These are phyloP conservation scores for Gambusia holbrooki DNA, from an alignment of 2,113 vertebrate species.

Conservation along the genomic window DNA sequence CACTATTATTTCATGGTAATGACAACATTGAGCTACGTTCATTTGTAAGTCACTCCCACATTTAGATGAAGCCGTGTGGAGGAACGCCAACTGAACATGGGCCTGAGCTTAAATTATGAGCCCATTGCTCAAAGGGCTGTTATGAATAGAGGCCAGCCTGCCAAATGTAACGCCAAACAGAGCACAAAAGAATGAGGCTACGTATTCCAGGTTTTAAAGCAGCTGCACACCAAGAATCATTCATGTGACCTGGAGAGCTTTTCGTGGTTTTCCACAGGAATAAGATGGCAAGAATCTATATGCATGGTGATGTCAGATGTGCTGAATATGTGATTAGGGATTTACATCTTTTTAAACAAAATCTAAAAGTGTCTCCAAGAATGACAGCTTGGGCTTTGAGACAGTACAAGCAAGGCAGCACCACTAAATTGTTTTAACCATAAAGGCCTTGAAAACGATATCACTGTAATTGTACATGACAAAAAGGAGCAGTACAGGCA, in stretches of 20 bases:
- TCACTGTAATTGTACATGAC: background rate
- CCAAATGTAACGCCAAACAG: conserved; percentile 36
- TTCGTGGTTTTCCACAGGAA: conserved; percentile 25
- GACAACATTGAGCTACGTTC: conserved; percentile 31
- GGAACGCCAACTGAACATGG: conserved; percentile 29
- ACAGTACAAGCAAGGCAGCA: background rate
- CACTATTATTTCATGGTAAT: conserved; percentile 25
- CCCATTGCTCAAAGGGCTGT: conserved; percentile 35
- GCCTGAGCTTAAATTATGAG: conserved; percentile 45
- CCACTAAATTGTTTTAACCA: background rate
- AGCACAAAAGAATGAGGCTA: conserved; percentile 27
- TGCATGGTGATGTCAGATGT: conserved; percentile 12
- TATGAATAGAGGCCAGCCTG: conserved; percentile 20
- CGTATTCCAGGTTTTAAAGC: conserved; percentile 24
- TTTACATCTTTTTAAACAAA: conserved; percentile 6
- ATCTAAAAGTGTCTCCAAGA: background rate
- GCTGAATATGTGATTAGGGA: background rate
- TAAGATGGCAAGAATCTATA: conserved; percentile 17
- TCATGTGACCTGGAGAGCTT: conserved; percentile 1
- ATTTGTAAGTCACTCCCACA: conserved; percentile 48
- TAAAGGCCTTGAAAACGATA: background rate
- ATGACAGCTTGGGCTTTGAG: conserved; percentile 3
- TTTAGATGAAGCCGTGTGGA: conserved; percentile 38
- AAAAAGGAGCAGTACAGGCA: too few relatives aligned
- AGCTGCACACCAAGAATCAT: conserved; percentile 11